Evolutionary conservation across 2,113 vertebrate species (phyloP), one percentile per base, ranked within the genome.

Genomic region (Shinisaurus crocodilurus): DNA sequence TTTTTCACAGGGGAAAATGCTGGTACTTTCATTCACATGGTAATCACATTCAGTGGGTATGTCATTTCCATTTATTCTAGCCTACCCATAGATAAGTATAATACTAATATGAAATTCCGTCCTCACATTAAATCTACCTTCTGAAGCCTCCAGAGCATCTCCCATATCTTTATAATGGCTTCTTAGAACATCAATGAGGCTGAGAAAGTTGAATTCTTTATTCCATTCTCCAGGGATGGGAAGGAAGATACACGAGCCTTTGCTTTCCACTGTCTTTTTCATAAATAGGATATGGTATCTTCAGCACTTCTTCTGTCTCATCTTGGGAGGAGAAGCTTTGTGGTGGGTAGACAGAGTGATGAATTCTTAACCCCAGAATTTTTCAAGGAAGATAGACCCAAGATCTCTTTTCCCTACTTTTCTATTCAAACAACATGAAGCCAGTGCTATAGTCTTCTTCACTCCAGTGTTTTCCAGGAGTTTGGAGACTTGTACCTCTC

Each of bases 311-410:
- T 37, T 29, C 70, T 57, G 18, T 12, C 1, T 29, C 25, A 32
- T 88, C 80, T 88, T 85, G 37, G 75, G 65, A 67, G 43, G 82
- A 95, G 8, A 76, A 76, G 27, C n/a, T 89, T 82, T 34, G 18
- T 67, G 54, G n/a, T 9, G 3, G 43, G 45, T 10, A 77, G 75
- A 45, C 57, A 65, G 57, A 40, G 12, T 25, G 40, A 3, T 86
- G 10, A n/a, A 23, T 77, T 89, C 45, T 92, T 77, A 6, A 20
- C 89, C n/a, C 40, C 85, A 54, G 29, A 85, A 87, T 90, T 90
- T 45, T 83, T 77, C 43, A 80, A 0, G 89, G 85, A 92, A 34
- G 13, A 72, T n/a, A 65, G 9, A 57, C 27, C 15, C 40, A n/a
- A 57, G 82, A 80, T 16, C 20, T 13, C 3, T 37, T 92, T n/a